A percentile compares a stretch with the other conserved stretches of the same genome.
Conservation (phyloP, 2,888 invertebrate genomes). For the Piscicola geometra region DNA sequence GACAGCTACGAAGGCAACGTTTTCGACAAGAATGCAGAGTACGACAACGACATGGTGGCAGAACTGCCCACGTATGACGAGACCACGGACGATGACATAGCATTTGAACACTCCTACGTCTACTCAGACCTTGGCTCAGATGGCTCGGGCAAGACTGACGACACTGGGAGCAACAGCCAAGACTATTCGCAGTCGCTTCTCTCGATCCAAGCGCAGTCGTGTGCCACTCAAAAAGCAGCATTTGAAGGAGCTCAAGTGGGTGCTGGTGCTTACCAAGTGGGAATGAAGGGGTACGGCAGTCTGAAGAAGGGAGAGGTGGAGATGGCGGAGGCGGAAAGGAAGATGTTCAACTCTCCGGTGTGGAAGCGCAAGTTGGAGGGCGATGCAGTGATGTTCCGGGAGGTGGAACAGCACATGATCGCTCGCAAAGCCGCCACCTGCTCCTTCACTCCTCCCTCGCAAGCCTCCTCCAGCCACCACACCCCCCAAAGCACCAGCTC, state of each 20-base stretch:
- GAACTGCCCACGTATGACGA: constrained; percentile 27
- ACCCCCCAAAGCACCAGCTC: constrained; percentile 47
- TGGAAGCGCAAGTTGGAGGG: constrained; percentile 29
- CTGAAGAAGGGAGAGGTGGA: constrained; percentile 3
- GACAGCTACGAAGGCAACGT: not conserved
- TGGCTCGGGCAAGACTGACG: constrained; percentile 7
- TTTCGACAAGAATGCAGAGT: constrained; percentile 27
- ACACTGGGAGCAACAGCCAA: not conserved
- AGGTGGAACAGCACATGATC: not conserved
- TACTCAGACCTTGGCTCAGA: constrained; percentile 14
- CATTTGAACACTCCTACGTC: constrained; percentile 13
- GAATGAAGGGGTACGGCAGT: constrained; percentile 19
- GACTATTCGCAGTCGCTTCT: constrained; percentile 2
- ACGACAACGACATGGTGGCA: constrained; percentile 31
- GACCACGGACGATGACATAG: constrained; percentile 25
- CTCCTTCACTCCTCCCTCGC: not conserved
- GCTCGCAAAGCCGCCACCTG: not conserved
- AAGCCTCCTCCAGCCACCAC: constrained; percentile 35
- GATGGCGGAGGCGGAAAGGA: constrained; percentile 4
- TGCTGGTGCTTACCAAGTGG: not conserved
- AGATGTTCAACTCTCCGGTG: constrained; percentile 26
- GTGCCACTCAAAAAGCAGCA: not conserved
- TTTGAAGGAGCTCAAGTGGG: not conserved
- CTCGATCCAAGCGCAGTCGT: not conserved
- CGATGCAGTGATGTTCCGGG: not conserved